Percentiles rank a stretch among this genome's conserved stretches.
Evolutionary conservation across 2,888 invertebrate species (phyloP).

Genomic region (Scrobipalpa costella): DNA sequence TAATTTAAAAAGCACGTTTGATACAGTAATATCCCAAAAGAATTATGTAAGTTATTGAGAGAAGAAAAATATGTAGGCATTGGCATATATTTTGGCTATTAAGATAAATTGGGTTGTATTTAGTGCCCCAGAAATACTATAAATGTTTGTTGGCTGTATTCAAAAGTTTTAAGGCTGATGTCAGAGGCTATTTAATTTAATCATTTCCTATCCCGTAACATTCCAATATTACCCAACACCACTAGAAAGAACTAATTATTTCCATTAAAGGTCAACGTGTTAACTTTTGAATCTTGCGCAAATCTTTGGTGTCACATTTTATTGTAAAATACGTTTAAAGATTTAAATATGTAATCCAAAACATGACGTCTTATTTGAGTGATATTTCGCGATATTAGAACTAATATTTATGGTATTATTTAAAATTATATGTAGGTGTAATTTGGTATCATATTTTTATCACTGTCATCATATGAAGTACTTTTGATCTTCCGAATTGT

Average conservation of each 20-base stretch:
- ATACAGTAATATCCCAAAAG: background rate
- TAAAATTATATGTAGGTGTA: background rate
- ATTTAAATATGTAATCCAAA: too few species aligned
- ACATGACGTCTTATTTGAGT: background rate
- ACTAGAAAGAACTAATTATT: background rate
- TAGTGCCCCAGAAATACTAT: background rate
- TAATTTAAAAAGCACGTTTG: background rate
- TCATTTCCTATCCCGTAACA: background rate
- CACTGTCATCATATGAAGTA: background rate
- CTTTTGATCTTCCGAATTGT: conserved; percentile 17
- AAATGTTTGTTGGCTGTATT: background rate
- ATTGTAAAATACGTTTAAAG: background rate
- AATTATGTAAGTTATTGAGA: background rate
- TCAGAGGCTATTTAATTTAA: background rate
- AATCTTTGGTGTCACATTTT: conserved; percentile 1
- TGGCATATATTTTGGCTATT: background rate
- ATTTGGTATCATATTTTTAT: background rate
- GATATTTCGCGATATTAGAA: background rate
- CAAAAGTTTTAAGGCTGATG: conserved; percentile 6
- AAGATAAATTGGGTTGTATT: background rate
- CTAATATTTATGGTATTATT: background rate
- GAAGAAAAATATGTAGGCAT: background rate
- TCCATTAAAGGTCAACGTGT: background rate
- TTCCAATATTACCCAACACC: background rate
- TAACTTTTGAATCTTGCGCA: background rate